phyloP scores from a whole-genome alignment of 1,140 invertebrate genomes.

The Calliphora vicina region DNA sequence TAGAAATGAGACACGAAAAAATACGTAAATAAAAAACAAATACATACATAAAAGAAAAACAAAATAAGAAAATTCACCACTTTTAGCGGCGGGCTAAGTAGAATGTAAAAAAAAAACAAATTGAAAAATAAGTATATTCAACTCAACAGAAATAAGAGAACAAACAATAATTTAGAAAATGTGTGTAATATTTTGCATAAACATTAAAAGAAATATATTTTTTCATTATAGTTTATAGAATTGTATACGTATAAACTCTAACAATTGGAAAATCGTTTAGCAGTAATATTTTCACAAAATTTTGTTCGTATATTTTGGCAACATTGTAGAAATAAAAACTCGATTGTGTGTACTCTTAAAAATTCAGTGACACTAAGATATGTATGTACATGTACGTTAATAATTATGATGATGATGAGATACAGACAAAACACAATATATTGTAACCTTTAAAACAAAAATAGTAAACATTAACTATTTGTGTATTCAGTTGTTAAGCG shows the following conservation, averaged over 20 bases:
- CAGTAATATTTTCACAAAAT: neutral
- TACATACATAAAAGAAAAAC: conserved; percentile 12
- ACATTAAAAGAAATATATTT: too few species aligned
- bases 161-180: too few species aligned
- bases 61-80: conserved; percentile 20
- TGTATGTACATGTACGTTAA: neutral
- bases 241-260: too few species aligned
- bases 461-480: too few species aligned
- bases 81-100: conserved; percentile 13
- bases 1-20: neutral
- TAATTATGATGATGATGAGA: neutral
- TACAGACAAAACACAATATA: neutral
- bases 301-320: neutral
- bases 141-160: neutral
- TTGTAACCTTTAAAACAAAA: neutral
- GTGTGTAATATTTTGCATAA: too few species aligned
- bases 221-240: too few species aligned
- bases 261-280: neutral
- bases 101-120: neutral
- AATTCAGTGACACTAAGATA: neutral
- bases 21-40: conserved; percentile 20
- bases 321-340: neutral
- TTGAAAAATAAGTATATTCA: neutral
- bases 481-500: too few species aligned
- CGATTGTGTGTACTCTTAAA: neutral